A percentile compares a stretch with the other conserved stretches of the same genome.
phyloP scores from a whole-genome alignment of 2,797 vertebrate genomes.

The Chloroceryle inda region DNA sequence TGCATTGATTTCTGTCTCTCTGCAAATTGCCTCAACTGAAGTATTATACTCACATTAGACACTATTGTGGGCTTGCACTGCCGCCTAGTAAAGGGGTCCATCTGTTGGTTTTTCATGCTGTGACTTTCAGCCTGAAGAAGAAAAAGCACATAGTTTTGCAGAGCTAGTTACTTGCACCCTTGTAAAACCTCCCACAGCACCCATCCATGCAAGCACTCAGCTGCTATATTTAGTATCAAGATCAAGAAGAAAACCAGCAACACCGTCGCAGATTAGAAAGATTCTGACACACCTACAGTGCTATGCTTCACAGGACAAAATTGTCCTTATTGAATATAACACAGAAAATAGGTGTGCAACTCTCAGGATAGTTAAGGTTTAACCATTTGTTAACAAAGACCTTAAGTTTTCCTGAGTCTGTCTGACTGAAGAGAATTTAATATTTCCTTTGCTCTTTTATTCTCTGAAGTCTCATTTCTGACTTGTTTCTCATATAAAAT shows the following conservation, averaged over 20 bases:
- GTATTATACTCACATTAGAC: conserved; percentile 90
- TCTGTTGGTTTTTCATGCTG: conserved; percentile 96
- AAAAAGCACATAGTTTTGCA: not conserved
- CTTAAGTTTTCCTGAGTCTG: not conserved
- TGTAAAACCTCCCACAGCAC: not conserved
- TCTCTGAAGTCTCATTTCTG: not conserved
- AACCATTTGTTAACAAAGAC: not conserved
- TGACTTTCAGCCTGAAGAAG: conserved; percentile 92
- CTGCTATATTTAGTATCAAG: not conserved
- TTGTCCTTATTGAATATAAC: not conserved
- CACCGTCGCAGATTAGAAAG: not conserved
- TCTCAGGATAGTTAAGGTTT: not conserved
- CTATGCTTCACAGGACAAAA: not conserved
- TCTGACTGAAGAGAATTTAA: not conserved
- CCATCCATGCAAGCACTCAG: not conserved
- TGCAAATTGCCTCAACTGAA: not conserved
- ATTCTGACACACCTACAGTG: not conserved
- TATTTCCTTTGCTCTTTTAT: not conserved
- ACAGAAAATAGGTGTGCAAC: not conserved
- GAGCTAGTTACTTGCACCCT: not conserved
- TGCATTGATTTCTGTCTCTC: not conserved
- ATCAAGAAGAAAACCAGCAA: not conserved
- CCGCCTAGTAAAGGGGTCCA: conserved; percentile 97
- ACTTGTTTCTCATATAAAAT: not conserved
- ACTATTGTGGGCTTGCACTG: conserved; percentile 99